Conservation (phyloP, 2,113 vertebrate species). For the Chlorodrepanis virens region DNA sequence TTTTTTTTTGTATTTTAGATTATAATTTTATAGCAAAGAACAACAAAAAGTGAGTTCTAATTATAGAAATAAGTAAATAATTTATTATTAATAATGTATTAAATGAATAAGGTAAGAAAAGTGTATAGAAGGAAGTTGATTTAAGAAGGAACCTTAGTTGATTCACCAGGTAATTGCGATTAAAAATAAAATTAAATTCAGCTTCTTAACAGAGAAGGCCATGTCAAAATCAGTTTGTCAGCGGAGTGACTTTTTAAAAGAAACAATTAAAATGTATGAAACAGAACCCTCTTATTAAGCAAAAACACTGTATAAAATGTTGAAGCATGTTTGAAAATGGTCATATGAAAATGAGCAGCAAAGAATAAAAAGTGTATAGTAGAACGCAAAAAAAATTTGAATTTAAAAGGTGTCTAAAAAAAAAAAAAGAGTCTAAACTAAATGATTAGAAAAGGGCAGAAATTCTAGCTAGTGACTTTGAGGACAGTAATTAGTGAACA, state of each 20-base stretch:
- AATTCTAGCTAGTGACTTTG: background rate
- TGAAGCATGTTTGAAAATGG: background rate
- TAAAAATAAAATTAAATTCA: background rate
- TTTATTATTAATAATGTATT: background rate
- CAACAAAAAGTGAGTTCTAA: background rate
- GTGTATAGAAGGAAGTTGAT: background rate
- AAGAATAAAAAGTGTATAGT: background rate
- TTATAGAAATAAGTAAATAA: background rate
- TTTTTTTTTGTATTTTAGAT: background rate
- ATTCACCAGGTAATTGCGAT: background rate
- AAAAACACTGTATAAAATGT: background rate
- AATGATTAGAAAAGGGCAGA: background rate
- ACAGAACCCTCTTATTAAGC: background rate
- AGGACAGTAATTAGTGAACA: background rate
- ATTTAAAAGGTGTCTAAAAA: background rate
- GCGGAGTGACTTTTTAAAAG: background rate
- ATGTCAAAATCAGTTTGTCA: background rate
- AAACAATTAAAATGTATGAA: background rate
- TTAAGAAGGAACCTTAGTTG: background rate
- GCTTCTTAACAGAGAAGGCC: background rate
- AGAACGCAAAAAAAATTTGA: background rate
- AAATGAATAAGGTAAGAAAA: background rate
- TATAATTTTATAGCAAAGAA: background rate
- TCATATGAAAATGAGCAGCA: background rate
- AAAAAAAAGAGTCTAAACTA: background rate